phyloP scores from a whole-genome alignment of 1,140 invertebrate species.

The Theocolax elegans region DNA sequence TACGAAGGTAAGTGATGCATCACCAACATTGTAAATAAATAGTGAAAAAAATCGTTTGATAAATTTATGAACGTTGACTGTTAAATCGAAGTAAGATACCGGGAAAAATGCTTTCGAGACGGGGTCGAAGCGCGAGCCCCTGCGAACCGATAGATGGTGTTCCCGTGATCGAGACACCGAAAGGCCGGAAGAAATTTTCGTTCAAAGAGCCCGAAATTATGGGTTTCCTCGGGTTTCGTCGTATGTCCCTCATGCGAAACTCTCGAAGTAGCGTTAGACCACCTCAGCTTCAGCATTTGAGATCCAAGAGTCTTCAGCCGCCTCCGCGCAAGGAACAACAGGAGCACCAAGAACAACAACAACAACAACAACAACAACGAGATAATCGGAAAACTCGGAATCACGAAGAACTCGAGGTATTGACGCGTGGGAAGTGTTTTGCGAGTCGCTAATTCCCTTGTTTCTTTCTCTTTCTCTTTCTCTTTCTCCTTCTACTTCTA shows the following conservation, averaged over 20 bases:
- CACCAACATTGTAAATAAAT: too few relatives aligned
- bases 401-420: slow-evolving; percentile 37
- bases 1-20: too few relatives aligned
- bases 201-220: slow-evolving; percentile 85
- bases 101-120: slow-evolving; percentile 14
- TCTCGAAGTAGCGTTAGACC: not conserved
- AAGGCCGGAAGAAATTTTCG: slow-evolving; percentile 84
- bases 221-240: slow-evolving; percentile 40
- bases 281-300: not conserved
- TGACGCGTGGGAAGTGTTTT: too few relatives aligned
- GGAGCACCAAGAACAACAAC: not conserved
- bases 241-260: slow-evolving; percentile 22
- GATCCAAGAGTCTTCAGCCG: slow-evolving; percentile 31
- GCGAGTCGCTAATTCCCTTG: too few relatives aligned
- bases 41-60: too few relatives aligned
- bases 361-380: too few relatives aligned
- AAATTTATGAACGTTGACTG: too few relatives aligned
- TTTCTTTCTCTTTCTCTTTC: too few relatives aligned
- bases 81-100: too few relatives aligned
- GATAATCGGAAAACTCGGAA: not conserved
- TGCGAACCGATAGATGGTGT: slow-evolving; percentile 56
- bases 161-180: slow-evolving; percentile 59
- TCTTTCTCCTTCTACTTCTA: not conserved
- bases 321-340: not conserved
- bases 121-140: slow-evolving; percentile 37